These are phyloP conservation scores for Buphagus erythrorhynchus DNA, from an alignment of 2,797 vertebrate genomes.

Conservation along the genomic window DNA sequence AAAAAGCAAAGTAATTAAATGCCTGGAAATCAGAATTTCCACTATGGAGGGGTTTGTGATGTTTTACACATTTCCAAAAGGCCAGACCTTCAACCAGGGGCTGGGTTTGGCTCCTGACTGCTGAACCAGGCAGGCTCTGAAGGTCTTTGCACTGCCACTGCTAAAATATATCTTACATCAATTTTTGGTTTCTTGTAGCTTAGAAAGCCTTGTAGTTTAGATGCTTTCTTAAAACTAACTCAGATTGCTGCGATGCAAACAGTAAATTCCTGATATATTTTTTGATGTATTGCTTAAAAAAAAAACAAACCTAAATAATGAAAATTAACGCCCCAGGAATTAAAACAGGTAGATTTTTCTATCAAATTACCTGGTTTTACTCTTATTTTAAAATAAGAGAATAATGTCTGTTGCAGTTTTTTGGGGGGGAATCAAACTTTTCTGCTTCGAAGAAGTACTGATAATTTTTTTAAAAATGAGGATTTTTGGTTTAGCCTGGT, in stretches of 20 bases:
- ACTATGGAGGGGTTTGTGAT: accelerated
- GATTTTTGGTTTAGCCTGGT: not conserved
- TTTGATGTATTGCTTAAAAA: not conserved
- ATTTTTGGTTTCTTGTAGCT: not conserved
- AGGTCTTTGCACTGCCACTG: not conserved
- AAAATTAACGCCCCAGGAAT: accelerated
- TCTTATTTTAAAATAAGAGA: not conserved
- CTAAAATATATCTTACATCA: not conserved
- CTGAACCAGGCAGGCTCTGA: not conserved
- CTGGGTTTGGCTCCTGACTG: not conserved
- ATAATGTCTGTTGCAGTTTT: not conserved
- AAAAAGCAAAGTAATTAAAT: not conserved
- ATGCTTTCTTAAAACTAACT: not conserved
- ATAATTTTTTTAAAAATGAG: not conserved
- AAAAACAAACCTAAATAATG: accelerated
- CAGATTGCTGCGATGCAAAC: not conserved
- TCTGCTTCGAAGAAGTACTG: not conserved
- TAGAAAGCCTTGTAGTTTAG: not conserved
- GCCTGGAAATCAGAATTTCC: not conserved
- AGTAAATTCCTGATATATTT: accelerated
- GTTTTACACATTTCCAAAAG: not conserved
- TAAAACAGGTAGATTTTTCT: not conserved
- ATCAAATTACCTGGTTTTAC: not conserved
- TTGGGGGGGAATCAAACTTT: not conserved
- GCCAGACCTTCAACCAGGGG: not conserved